phyloP scores from a whole-genome alignment of 1,140 invertebrate species.

The Euwallacea similis region DNA sequence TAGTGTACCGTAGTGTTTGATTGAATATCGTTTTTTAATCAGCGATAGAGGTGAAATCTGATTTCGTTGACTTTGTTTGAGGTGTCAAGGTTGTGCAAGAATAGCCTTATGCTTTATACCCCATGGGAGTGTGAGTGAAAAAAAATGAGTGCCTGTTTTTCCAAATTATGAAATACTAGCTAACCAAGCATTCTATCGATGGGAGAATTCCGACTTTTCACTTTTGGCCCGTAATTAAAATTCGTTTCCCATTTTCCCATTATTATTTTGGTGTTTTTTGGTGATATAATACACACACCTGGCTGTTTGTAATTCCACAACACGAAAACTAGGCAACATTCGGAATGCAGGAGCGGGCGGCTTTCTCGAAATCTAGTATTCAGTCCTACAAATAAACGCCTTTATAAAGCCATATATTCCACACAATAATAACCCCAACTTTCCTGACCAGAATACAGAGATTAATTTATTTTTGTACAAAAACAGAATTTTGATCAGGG shows the following conservation, averaged over 20 bases:
- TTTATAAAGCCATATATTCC: conserved; percentile 26
- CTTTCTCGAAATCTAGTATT: not conserved
- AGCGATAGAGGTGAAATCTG: not conserved
- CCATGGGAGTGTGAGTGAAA: no score
- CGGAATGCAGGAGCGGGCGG: not conserved
- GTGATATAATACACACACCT: not conserved
- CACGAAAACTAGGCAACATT: conserved; percentile 1
- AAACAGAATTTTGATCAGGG: conserved; percentile 28
- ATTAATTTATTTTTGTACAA: conserved; percentile 34
- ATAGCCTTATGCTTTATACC: no score
- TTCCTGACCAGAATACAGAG: conserved; percentile 23
- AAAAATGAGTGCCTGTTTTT: no score
- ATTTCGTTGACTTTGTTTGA: no score
- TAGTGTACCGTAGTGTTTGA: conserved; percentile 14
- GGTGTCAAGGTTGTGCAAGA: no score
- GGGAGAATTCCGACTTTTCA: no score
- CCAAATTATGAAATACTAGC: no score
- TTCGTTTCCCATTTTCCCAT: not conserved
- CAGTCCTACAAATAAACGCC: conserved; percentile 27
- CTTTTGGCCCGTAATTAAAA: not conserved
- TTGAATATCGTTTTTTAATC: conserved; percentile 2
- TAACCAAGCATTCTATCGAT: no score
- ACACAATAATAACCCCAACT: conserved; percentile 19
- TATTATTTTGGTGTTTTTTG: not conserved
- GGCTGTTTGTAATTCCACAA: not conserved